Conservation (phyloP, 2,113 vertebrate genomes). For the Sorex fumeus region DNA sequence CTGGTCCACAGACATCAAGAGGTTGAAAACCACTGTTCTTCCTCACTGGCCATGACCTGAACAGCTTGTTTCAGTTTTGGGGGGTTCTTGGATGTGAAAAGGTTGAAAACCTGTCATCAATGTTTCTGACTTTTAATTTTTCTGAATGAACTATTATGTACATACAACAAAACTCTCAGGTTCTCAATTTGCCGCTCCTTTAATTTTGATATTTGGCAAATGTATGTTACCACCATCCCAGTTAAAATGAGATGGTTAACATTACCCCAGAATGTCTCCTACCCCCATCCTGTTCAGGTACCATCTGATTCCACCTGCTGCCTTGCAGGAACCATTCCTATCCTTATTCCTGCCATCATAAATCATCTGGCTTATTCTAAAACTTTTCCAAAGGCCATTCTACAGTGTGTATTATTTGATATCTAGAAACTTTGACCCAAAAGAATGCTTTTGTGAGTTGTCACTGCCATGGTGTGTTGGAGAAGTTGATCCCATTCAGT, state of each 20-base stretch:
- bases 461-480: not conserved
- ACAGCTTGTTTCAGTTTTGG: too few relatives aligned
- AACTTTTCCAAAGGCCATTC: not conserved
- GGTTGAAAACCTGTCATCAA: not conserved
- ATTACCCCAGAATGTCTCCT: not conserved
- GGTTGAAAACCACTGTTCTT: not conserved
- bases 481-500: not conserved
- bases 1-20: not conserved
- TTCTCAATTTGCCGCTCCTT: not conserved
- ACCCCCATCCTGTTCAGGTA: too few relatives aligned
- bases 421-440: not conserved
- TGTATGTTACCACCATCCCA: not conserved
- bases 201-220: not conserved
- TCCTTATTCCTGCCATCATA: not conserved
- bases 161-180: not conserved
- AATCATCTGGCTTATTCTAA: not conserved
- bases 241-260: not conserved
- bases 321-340: not conserved
- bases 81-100: too few relatives aligned
- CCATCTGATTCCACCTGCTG: not conserved
- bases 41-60: too few relatives aligned
- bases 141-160: slow-evolving; percentile 11
- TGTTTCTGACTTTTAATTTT: not conserved
- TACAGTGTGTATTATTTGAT: not conserved
- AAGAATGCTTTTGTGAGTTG: not conserved